Evolutionary conservation across 2,113 vertebrate genomes (phyloP), one percentile per base, ranked within the genome.

Genomic region (Hiodon tergisus): DNA sequence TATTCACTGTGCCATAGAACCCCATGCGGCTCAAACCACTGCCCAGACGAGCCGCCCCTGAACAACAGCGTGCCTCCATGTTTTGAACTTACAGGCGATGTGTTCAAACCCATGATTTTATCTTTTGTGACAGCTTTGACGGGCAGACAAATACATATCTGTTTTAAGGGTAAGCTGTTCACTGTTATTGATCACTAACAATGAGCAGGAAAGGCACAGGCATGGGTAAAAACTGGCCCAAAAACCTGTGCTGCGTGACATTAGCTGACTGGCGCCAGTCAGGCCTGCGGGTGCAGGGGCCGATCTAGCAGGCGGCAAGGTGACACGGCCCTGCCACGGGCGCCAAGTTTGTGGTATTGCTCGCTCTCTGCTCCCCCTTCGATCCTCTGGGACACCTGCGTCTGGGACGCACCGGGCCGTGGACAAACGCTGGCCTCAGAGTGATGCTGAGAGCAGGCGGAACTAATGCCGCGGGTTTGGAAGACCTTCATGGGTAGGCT

Each of bases 301-400:
- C 55, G 59, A 58, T 71, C 53, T 68, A 66, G 69, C 62, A 55
- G 73, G 77, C 67, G 71, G 77, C 73, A 75, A 78, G 77, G 77
- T 75, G 77, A 78, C 77, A 59, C 62, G n/a, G 54, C n/a, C 6
- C 13, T 7, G 11, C 13, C 47, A 8, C 16, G 4, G 53, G 47
- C 75, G 77, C 77, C 77, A 78, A 47, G 60, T 51, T 48, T 54
- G 14, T 72, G 69, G 58, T 58, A 67, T 67, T 2, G 31, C 31
- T 31, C 31, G 31, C 52, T 10, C 51, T 5, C 16, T 59, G 53
- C 53, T 71, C 61, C 60, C 4, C 52, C 53, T 47, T 55, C 14
- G 5, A 65, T 46, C 70, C 54, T 72, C 76, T 9, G 14, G 61
- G 67, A 69, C 60, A 10, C 14, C 68, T 5, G 4, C 17, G 55